Percentiles rank a stretch among this genome's conserved stretches.
These are phyloP conservation scores for Medauroidea extradentata DNA, from an alignment of 1,140 invertebrate genomes.

Conservation along the genomic window DNA sequence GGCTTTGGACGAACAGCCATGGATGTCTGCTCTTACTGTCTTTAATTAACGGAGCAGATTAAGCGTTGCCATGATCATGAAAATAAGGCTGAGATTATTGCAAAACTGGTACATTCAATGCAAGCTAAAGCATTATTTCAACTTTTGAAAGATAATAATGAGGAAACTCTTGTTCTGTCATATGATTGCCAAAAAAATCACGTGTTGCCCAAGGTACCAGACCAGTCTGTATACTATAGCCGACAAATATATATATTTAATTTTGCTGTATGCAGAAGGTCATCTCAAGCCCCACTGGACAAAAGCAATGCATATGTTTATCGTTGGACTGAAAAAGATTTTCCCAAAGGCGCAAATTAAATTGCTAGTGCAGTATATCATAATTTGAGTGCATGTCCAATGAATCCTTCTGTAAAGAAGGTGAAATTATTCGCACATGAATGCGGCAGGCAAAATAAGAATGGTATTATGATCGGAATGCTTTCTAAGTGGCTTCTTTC, in stretches of 20 bases:
- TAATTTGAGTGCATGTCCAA: conserved; percentile 18
- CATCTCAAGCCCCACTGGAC: too few relatives aligned
- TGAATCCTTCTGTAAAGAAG: conserved; percentile 19
- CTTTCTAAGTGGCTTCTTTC: conserved; percentile 18
- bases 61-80: conserved; percentile 18
- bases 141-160: conserved; percentile 26
- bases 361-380: conserved; percentile 32
- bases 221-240: conserved; percentile 34
- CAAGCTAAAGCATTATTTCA: conserved; percentile 33
- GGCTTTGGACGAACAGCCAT: conserved; percentile 22
- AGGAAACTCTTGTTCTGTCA: conserved; percentile 23
- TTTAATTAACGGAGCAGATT: conserved; percentile 18
- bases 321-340: conserved; percentile 32
- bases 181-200: conserved; percentile 42
- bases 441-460: conserved; percentile 34
- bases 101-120: conserved; percentile 27
- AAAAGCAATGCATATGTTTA: too few relatives aligned
- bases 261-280: conserved; percentile 25
- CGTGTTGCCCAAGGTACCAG: conserved; percentile 29
- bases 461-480: conserved; percentile 24
- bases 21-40: conserved; percentile 23
- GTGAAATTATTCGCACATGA: conserved; percentile 28
- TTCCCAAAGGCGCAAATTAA: conserved; percentile 32
- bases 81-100: conserved; percentile 12
- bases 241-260: conserved; percentile 38